A percentile compares a stretch with the other conserved stretches of the same genome.
Evolutionary conservation across 2,888 invertebrate species (phyloP).

Genomic region (Torymus auratus): DNA sequence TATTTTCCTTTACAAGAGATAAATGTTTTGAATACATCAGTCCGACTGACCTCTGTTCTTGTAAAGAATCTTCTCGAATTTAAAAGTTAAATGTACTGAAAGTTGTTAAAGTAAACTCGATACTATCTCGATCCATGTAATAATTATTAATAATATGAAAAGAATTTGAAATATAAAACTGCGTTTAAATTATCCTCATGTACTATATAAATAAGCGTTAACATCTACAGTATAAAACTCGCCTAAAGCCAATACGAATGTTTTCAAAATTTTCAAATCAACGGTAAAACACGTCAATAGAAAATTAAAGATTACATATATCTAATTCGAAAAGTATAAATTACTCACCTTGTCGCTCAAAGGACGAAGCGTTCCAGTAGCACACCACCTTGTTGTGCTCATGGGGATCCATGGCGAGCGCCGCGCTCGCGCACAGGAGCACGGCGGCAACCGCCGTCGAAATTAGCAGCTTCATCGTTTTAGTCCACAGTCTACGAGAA

Average conservation of each 20-base stretch:
- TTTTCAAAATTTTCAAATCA: too few relatives aligned
- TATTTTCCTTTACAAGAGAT: neutral
- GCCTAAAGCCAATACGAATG: too few relatives aligned
- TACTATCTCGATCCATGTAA: too few relatives aligned
- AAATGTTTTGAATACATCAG: slow-evolving; percentile 1
- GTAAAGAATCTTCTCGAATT: too few relatives aligned
- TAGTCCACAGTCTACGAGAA: slow-evolving; percentile 43
- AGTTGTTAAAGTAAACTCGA: too few relatives aligned
- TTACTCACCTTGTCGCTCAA: slow-evolving; percentile 83
- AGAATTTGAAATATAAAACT: too few relatives aligned
- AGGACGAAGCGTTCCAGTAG: slow-evolving; percentile 85
- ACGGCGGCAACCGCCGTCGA: slow-evolving; percentile 64
- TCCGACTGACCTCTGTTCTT: too few relatives aligned
- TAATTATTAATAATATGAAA: too few relatives aligned
- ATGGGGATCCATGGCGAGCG: slow-evolving; percentile 74
- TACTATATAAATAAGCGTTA: too few relatives aligned
- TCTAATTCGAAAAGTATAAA: neutral
- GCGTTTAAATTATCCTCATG: too few relatives aligned
- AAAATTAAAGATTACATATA: slow-evolving; percentile 7
- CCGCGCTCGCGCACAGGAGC: slow-evolving; percentile 65
- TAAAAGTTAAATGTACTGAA: too few relatives aligned
- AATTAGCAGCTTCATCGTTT: slow-evolving; percentile 66
- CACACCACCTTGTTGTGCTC: slow-evolving; percentile 83
- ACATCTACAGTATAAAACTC: too few relatives aligned
- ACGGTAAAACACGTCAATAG: neutral